Conservation (phyloP, 2,888 invertebrate species). For the Buathra laborator region DNA sequence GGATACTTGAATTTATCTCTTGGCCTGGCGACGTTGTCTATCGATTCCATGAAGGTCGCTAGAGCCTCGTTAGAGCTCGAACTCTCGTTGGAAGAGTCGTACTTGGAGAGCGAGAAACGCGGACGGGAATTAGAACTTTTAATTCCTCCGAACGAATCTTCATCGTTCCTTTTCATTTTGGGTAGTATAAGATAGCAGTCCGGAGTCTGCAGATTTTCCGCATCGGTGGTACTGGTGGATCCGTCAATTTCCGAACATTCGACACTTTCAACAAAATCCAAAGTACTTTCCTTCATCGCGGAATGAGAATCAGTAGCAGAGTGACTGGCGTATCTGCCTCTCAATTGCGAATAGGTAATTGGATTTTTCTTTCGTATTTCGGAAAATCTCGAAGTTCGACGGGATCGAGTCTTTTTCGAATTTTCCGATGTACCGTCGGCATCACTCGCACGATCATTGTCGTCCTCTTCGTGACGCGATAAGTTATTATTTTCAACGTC, state of each 20-base stretch:
- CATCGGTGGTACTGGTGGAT: constrained; percentile 34
- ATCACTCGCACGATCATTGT: background rate
- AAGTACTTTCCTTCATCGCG: background rate
- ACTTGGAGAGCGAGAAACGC: constrained; percentile 67
- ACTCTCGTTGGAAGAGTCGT: constrained; percentile 70
- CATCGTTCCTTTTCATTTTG: constrained; percentile 22
- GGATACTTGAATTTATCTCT: constrained; percentile 76
- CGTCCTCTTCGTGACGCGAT: background rate
- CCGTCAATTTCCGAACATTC: constrained; percentile 39
- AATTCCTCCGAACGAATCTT: constrained; percentile 39
- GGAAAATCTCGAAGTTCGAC: constrained; percentile 65
- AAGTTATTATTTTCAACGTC: constrained; percentile 42
- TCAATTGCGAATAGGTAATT: constrained; percentile 60
- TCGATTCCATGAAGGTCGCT: constrained; percentile 70
- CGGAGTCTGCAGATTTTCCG: constrained; percentile 48
- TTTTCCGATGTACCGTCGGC: background rate
- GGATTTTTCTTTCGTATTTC: constrained; percentile 58
- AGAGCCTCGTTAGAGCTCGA: constrained; percentile 71
- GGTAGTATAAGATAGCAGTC: constrained; percentile 62
- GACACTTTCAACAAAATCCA: constrained; percentile 1
- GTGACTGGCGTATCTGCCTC: constrained; percentile 32
- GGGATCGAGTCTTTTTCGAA: constrained; percentile 30
- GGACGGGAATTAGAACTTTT: constrained; percentile 54
- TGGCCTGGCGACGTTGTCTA: constrained; percentile 65
- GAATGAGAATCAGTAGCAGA: constrained; percentile 1